A percentile compares a stretch with the other conserved stretches of the same genome.
Conservation (phyloP, 92 coral and sea anemone species). For the Zoanthus solanderi region DNA sequence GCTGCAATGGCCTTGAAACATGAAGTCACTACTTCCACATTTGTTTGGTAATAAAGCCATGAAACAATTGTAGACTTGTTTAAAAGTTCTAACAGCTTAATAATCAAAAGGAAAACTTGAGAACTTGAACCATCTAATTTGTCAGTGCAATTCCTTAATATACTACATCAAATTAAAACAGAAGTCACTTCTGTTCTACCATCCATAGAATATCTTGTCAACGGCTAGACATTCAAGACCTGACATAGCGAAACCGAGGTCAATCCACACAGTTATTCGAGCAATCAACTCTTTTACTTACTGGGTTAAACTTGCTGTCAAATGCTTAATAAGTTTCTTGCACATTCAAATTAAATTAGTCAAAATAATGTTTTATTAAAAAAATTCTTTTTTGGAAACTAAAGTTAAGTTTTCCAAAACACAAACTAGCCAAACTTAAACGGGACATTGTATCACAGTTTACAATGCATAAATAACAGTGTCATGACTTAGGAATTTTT, state of each 20-base stretch:
- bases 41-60: neutral
- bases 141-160: neutral
- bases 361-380: neutral
- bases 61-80: neutral
- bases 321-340: neutral
- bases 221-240: neutral
- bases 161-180: neutral
- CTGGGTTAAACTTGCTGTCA: constrained; percentile 10
- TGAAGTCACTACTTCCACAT: constrained; percentile 36
- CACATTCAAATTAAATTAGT: constrained; percentile 30
- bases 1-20: constrained; percentile 51
- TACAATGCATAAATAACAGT: neutral
- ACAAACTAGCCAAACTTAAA: neutral
- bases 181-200: neutral
- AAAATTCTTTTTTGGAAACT: neutral
- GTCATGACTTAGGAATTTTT: constrained; percentile 29
- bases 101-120: neutral
- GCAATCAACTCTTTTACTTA: constrained; percentile 17
- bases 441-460: neutral
- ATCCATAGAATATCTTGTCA: constrained; percentile 32
- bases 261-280: constrained; percentile 8
- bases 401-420: neutral
- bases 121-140: neutral
- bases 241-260: neutral
- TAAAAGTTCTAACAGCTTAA: neutral